Base-by-base conservation (phyloP, 1,140 invertebrate species). In the Homarus americanus region DNA sequence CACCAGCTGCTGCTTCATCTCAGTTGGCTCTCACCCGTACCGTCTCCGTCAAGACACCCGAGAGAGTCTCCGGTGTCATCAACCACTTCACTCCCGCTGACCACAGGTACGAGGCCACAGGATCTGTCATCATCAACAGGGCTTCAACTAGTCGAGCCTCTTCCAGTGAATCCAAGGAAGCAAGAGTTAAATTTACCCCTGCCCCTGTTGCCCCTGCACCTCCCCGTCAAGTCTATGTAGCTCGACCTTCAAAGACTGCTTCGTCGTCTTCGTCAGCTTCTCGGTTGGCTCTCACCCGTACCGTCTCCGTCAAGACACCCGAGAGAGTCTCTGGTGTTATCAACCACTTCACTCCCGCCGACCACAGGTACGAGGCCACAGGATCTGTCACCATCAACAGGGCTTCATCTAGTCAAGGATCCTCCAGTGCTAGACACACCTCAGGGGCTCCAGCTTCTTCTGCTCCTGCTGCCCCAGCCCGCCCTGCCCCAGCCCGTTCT, bases 21-120 rank as follows among this genome's bases (percentile, higher is more conserved):
- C n/a, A 69, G 17, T 40, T 89, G 38, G 32, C 86, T 40, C 72
- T 92, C 28, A 85, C 49, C 0, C 82, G 91, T 9, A 92, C 86
- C 0, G 86, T 92, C 10, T 85, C 86, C 17, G 91, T 92, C 3
- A 88, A 89, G 73, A 85, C 82, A 7, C 86, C 73, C 2, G 86
- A 88, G 0, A 69, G 87, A 79, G 20, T 40, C 24, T 80, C 86
- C 2, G 72, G 72, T 80, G 84, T 89, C 12, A 89, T 92, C 63
- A 73, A 63, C 53, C 91, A 92, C 75, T 92, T 92, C 49, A 72
- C 82, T 53, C 87, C 91, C 17, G 91, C 91, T 15, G 82, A 92
- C 2, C 91, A 92, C 82, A 76, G 72, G 38, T 92, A 92, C 49
- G 91, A 92, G 36, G 91, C 91, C 15, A 90, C 82, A 10, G 87